Percentiles rank a stretch among this genome's conserved stretches.
Evolutionary conservation across 1,140 invertebrate genomes (phyloP).

Genomic region (Cherax quadricarinatus): DNA sequence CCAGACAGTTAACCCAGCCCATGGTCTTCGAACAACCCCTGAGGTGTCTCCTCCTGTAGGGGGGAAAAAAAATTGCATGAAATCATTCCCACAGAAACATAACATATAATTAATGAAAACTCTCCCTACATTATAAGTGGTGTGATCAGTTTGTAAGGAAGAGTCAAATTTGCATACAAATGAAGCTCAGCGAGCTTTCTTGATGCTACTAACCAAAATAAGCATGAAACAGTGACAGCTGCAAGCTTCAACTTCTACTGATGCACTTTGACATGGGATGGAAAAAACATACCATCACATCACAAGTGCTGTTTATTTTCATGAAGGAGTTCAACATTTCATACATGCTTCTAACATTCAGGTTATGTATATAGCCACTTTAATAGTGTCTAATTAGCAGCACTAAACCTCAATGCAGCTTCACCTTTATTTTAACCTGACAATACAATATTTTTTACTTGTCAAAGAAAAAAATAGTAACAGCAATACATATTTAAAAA

Average conservation of each 20-base stretch:
- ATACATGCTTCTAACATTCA: neutral
- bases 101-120: neutral
- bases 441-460: neutral
- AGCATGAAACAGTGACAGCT: neutral
- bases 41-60: constrained; percentile 98
- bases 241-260: too few species aligned
- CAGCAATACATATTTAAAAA: too few species aligned
- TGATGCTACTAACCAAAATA: neutral
- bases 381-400: neutral
- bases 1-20: constrained; percentile 88
- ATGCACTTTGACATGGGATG: too few species aligned
- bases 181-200: neutral
- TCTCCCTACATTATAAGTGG: neutral
- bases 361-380: neutral
- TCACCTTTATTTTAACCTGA: neutral
- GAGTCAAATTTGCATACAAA: neutral
- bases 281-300: too few species aligned
- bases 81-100: constrained; percentile 15
- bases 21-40: constrained; percentile 99
- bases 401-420: neutral
- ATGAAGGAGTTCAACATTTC: neutral
- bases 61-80: constrained; percentile 75
- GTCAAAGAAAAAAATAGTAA: neutral
- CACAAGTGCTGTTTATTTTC: too few species aligned
- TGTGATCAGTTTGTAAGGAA: neutral